Conservation (phyloP, 2,888 invertebrate species). For the Ernsta delagoae region DNA sequence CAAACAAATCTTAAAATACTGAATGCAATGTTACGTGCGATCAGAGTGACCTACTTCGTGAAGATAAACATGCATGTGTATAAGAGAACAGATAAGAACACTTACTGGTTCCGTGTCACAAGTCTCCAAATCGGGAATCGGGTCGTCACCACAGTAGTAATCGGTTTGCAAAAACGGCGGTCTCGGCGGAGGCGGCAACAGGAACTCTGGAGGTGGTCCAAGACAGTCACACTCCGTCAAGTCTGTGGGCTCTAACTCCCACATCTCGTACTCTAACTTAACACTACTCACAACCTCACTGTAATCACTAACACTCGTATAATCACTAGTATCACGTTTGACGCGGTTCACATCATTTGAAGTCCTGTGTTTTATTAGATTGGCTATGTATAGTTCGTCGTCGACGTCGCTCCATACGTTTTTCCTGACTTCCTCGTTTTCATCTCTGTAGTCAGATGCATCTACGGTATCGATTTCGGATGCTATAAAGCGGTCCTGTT, state of each 20-base stretch:
- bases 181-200: conserved; percentile 89
- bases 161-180: conserved; percentile 89
- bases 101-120: conserved; percentile 92
- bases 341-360: conserved; percentile 75
- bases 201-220: conserved; percentile 90
- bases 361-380: conserved; percentile 74
- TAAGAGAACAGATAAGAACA: conserved; percentile 44
- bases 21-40: neutral
- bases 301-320: conserved; percentile 76
- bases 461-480: conserved; percentile 46
- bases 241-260: conserved; percentile 89
- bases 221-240: conserved; percentile 91
- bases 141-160: conserved; percentile 89
- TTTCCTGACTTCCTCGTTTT: conserved; percentile 72
- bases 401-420: conserved; percentile 80
- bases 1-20: neutral
- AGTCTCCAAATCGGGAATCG: conserved; percentile 89
- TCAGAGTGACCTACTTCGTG: neutral
- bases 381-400: conserved; percentile 81
- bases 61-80: conserved; percentile 10
- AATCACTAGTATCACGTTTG: conserved; percentile 77
- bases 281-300: conserved; percentile 84
- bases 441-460: conserved; percentile 55
- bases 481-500: conserved; percentile 65
- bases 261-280: conserved; percentile 86